Percentiles rank a stretch among this genome's conserved stretches.
Conservation (phyloP, 2,888 invertebrate species). For the Heliconius sara region DNA sequence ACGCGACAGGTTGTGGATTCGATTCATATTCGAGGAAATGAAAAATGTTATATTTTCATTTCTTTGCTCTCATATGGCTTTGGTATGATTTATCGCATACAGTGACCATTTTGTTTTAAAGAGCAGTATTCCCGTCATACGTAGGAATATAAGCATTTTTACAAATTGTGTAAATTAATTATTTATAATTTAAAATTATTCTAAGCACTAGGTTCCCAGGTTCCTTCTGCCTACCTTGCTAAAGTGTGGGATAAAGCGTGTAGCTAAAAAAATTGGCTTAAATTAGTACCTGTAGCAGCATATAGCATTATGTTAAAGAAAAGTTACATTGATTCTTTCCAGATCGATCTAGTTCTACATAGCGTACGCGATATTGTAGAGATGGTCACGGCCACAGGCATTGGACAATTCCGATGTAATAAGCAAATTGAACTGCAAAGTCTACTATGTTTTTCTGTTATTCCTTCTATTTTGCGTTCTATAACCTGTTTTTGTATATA, state of each 20-base stretch:
- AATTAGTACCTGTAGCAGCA: too few species aligned
- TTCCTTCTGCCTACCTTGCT: too few species aligned
- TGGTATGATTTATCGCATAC: too few species aligned
- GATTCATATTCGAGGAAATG: not conserved
- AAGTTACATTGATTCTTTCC: not conserved
- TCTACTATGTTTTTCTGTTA: not conserved
- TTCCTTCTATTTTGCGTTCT: not conserved
- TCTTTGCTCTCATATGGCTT: not conserved
- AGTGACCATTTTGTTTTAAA: not conserved
- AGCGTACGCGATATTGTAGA: not conserved
- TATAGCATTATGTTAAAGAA: not conserved
- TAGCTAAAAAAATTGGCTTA: too few species aligned
- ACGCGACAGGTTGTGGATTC: not conserved
- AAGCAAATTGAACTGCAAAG: constrained; percentile 29
- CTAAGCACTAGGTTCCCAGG: too few species aligned
- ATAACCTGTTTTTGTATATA: too few species aligned
- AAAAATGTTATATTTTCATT: not conserved
- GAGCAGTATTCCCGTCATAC: not conserved
- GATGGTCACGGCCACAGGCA: constrained; percentile 12
- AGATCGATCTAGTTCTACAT: constrained; percentile 10
- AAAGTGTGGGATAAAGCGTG: too few species aligned
- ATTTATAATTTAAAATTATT: too few species aligned
- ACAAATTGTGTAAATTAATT: too few species aligned
- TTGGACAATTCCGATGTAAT: constrained; percentile 26
- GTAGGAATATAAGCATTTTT: not conserved